Conservation (phyloP, 2,113 vertebrate genomes). For the Dryoscopus gambensis region DNA sequence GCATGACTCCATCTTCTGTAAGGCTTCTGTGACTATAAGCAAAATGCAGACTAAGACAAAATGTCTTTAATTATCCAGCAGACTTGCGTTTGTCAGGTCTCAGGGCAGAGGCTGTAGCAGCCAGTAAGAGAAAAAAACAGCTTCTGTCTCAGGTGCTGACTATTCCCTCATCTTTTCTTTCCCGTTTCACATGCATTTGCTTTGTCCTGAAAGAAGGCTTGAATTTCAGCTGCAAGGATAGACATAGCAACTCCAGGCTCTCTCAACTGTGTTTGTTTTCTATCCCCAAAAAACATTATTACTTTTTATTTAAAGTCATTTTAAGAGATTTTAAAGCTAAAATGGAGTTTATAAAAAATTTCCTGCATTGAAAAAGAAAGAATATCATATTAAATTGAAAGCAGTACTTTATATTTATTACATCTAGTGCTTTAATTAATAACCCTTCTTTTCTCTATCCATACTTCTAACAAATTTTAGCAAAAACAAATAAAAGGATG, state of each 20-base stretch:
- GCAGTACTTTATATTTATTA: not conserved
- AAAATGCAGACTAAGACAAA: not conserved
- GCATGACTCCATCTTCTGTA: not conserved
- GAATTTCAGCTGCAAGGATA: not conserved
- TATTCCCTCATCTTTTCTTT: not conserved
- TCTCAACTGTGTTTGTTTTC: not conserved
- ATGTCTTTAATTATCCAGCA: not conserved
- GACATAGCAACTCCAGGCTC: not conserved
- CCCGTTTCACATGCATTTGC: not conserved
- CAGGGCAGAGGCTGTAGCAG: not conserved
- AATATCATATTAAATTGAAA: not conserved
- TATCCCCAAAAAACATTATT: not conserved
- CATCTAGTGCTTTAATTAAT: not conserved
- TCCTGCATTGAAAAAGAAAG: not conserved
- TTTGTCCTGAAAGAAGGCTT: not conserved
- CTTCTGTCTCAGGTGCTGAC: slow-evolving; percentile 27
- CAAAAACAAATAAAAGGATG: not conserved
- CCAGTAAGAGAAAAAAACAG: not conserved
- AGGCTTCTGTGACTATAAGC: not conserved
- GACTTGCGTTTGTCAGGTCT: not conserved
- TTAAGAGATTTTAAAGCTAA: not conserved
- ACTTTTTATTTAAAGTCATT: not conserved
- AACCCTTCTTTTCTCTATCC: not conserved
- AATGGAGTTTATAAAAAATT: not conserved
- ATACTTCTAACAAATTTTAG: not conserved